These are phyloP conservation scores for Coluber constrictor DNA, from an alignment of 2,797 vertebrate genomes.

Conservation along the genomic window DNA sequence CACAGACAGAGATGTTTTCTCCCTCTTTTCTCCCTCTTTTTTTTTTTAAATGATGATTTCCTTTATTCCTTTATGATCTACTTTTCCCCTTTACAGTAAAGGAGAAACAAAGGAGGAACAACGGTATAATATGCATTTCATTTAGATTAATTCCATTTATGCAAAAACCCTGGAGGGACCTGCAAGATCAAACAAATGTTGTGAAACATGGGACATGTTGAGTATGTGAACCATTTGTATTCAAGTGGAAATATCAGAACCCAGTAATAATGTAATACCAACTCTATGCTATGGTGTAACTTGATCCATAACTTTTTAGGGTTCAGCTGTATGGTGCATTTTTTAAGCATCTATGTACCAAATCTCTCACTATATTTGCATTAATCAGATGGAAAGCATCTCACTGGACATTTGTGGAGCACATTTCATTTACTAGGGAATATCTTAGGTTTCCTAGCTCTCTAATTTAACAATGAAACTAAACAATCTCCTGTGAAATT, in stretches of 20 bases:
- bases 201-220: neutral
- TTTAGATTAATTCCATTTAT: neutral
- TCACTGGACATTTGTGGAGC: neutral
- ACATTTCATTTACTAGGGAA: neutral
- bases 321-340: neutral
- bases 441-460: neutral
- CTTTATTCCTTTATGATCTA: neutral
- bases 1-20: neutral
- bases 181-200: neutral
- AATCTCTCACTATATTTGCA: neutral
- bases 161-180: neutral
- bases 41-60: neutral
- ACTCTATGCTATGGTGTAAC: neutral
- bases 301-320: no score
- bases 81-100: neutral
- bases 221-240: neutral
- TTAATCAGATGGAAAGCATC: neutral
- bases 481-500: neutral
- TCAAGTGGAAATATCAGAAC: neutral
- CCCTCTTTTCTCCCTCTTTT: neutral
- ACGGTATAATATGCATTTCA: neutral
- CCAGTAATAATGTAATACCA: neutral
- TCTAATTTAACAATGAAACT: neutral
- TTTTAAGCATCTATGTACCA: neutral
- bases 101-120: neutral